These are phyloP conservation scores for Serrognathus titanus DNA, from an alignment of 2,888 invertebrate genomes.

Conservation along the genomic window DNA sequence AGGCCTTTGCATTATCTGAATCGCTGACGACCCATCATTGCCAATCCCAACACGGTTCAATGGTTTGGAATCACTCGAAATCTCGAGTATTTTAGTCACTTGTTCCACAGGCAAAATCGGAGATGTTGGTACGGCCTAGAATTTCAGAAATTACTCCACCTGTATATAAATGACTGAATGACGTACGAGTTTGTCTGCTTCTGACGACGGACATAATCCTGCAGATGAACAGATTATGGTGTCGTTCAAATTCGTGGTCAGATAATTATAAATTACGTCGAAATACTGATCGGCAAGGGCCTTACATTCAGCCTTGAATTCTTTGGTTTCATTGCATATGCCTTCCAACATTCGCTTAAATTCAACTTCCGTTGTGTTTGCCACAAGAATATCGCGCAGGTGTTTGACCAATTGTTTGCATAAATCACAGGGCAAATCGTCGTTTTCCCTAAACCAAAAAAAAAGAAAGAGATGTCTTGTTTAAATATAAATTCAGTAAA, in stretches of 20 bases:
- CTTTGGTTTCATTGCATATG: slow-evolving; percentile 75
- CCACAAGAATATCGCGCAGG: slow-evolving; percentile 72
- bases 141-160: neutral
- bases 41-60: slow-evolving; percentile 10
- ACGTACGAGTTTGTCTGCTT: slow-evolving; percentile 21
- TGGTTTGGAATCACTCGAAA: slow-evolving; percentile 16
- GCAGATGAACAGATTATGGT: slow-evolving; percentile 67
- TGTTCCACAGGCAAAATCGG: slow-evolving; percentile 58
- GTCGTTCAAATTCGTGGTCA: slow-evolving; percentile 67
- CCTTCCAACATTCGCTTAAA: slow-evolving; percentile 75
- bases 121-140: slow-evolving; percentile 50
- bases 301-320: slow-evolving; percentile 71
- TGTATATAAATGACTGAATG: neutral
- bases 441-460: slow-evolving; percentile 29
- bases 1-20: slow-evolving; percentile 24
- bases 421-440: slow-evolving; percentile 77
- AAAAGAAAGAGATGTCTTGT: neutral
- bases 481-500: neutral
- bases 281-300: slow-evolving; percentile 78
- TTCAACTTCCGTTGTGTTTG: slow-evolving; percentile 81
- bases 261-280: slow-evolving; percentile 64
- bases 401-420: slow-evolving; percentile 81
- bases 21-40: slow-evolving; percentile 15
- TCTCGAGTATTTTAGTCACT: slow-evolving; percentile 47
- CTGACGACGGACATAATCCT: slow-evolving; percentile 60